Evolutionary conservation across 2,797 vertebrate genomes (phyloP), one percentile per base, ranked within the genome.

Genomic region (Balearica regulorum): DNA sequence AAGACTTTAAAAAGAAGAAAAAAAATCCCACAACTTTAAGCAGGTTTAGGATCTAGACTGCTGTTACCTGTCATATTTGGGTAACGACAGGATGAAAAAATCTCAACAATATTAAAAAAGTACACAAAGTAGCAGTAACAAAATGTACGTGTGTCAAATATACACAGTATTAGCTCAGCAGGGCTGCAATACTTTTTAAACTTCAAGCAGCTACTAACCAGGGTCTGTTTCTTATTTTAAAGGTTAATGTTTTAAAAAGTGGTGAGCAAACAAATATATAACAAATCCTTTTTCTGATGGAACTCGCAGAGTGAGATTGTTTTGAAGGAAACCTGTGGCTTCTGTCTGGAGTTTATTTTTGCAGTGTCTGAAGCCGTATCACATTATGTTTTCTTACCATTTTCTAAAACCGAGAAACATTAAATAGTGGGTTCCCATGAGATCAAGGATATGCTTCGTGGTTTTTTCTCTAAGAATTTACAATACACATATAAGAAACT

Each of bases 321-420:
- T 95, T 58, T 28, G 69, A 81, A 69, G 58, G 80, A 89, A 88
- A 92, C 79, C 84, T 69, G 91, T 6, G 92, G 73, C 86, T 95
- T 33, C 90, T 89, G 86, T 49, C 83, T 82, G 76, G 3, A 16
- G 94, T 93, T 96, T 95, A 83, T 94, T 95, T 96, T 90, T 62
- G 72, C 89, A 88, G 89, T 0, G 54, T 83, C 89, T 94, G 87
- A 92, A 94, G 89, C 72, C 33, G 0, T 54, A 89, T 92, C 91
- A 15, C 22, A 0, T 96, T 94, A 21, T 94, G 83, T 95, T 97
- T 95, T 86, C 89, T 81, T 94, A 96, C 84, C 91, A 91, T 69
- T 82, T 83, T 39, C 89, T 88, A 90, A 93, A 94, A 12, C 84
- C 58, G 3, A 94, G 87, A 88, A 96, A 96, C 93, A 94, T 87